Evolutionary conservation across 2,888 invertebrate genomes (phyloP), one percentile per base, ranked within the genome.

Genomic region (Pterostichus madidus): DNA sequence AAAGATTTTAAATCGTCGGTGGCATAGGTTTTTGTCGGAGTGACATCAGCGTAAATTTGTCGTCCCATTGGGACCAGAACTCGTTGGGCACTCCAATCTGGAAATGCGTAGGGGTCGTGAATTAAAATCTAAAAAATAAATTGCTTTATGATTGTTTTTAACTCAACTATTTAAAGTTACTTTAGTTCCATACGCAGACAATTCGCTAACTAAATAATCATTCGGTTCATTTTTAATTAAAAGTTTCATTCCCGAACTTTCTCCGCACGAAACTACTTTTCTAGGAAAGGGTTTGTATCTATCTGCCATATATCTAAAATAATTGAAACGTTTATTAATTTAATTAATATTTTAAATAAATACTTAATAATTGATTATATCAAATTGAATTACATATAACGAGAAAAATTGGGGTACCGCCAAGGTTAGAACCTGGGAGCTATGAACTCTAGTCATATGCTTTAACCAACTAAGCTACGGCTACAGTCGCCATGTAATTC

Each of bases 201-300:
- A 88, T 6, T 91, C 88, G 0, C 93, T 90, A 71, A 93, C 93
- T 86, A 92, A 93, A 87, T 95, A 95, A 86, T 95, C 94, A 0
- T 90, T 88, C 0, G 91, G 89, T 59, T 92, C 87, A 0, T 92
- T 91, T 85, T 93, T 91, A 0, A 95, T 85, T 1, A 93, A 86
- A 0, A 93, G 90, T 0, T 93, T 92, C 0, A 95, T 89, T 0
- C 94, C 95, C 0, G 94, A 94, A 86, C 93, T 92, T 86, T 93
- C 93, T 0, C 95, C 95, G 85, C 94, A 94, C 0, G 94, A 93
- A 0, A 94, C 93, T 0, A 94, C 92, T 0, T 93, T 91, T 78
- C 92, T 91, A 0, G 94, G 94, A 1, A 87, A 88, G 13, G 15
- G 13, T 76, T 83, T 64, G 13, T 77, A 75, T 75, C 61, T 71